Evolutionary conservation across 2,113 vertebrate species (phyloP).

Genomic region (Malurus elegans): DNA sequence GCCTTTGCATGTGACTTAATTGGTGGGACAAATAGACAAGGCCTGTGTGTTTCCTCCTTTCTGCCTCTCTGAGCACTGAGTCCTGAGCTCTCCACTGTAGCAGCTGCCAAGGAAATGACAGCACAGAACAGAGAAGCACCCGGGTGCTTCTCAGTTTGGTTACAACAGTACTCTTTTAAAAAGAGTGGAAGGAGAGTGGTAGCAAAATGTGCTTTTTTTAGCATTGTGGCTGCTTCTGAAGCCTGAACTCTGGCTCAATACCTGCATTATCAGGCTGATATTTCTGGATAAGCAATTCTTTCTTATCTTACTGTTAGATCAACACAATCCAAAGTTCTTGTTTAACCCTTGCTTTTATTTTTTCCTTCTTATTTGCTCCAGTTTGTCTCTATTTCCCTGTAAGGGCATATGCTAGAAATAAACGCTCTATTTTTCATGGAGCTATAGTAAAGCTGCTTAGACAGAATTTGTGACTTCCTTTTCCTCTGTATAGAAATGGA

Average conservation of each 20-base stretch:
- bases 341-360: not conserved
- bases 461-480: not conserved
- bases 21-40: not conserved
- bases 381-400: not conserved
- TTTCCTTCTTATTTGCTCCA: not conserved
- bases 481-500: not conserved
- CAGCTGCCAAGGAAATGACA: not conserved
- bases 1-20: not conserved
- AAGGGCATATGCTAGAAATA: not conserved
- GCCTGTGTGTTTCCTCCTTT: not conserved
- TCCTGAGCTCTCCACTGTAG: rapidly evolving
- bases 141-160: not conserved
- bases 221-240: not conserved
- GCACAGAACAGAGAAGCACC: not conserved
- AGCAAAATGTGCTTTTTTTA: not conserved
- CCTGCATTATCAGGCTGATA: not conserved
- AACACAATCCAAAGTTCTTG: not conserved
- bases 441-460: not conserved
- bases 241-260: not conserved
- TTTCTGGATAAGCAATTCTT: not conserved
- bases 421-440: not conserved
- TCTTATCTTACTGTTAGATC: not conserved
- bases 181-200: not conserved
- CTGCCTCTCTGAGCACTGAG: not conserved
- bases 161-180: not conserved